Conservation (phyloP, 2,888 invertebrate genomes). For the Liopterus haemorrhoidalis region DNA sequence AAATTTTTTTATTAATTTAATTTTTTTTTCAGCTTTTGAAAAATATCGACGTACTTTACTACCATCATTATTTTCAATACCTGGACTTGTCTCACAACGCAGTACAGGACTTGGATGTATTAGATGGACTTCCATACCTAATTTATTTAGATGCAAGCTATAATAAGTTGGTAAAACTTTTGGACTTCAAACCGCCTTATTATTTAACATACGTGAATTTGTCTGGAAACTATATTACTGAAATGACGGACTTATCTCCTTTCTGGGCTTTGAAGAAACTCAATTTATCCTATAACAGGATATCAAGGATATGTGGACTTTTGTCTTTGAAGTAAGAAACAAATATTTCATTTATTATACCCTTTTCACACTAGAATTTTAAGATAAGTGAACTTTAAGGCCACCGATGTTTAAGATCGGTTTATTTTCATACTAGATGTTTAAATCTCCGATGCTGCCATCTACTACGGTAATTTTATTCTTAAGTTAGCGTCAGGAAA, state of each 20-base stretch:
- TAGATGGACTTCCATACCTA: slow-evolving; percentile 52
- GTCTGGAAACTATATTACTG: slow-evolving; percentile 51
- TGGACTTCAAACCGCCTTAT: slow-evolving; percentile 56
- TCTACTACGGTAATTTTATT: no score
- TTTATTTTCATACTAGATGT: no score
- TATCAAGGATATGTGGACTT: slow-evolving; percentile 52
- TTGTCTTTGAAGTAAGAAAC: slow-evolving; percentile 51
- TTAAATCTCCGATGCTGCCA: no score
- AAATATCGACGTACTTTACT: slow-evolving; percentile 50
- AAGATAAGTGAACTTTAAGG: no score
- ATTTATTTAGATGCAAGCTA: slow-evolving; percentile 54
- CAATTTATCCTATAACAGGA: slow-evolving; percentile 57
- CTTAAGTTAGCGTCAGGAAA: no score
- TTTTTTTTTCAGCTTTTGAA: slow-evolving; percentile 40
- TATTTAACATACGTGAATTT: slow-evolving; percentile 58
- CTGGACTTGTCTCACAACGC: slow-evolving; percentile 55
- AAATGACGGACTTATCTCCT: slow-evolving; percentile 49
- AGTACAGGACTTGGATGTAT: slow-evolving; percentile 48
- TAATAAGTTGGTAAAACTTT: slow-evolving; percentile 49
- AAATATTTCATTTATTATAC: no score
- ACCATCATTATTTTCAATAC: slow-evolving; percentile 56
- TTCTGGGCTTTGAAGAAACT: slow-evolving; percentile 60
- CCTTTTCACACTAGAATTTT: no score
- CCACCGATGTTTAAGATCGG: no score
- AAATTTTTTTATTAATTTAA: slow-evolving; percentile 1